Percentiles rank a stretch among this genome's conserved stretches.
Conservation (phyloP, 2,797 vertebrate species). For the Hemibagrus guttatus region DNA sequence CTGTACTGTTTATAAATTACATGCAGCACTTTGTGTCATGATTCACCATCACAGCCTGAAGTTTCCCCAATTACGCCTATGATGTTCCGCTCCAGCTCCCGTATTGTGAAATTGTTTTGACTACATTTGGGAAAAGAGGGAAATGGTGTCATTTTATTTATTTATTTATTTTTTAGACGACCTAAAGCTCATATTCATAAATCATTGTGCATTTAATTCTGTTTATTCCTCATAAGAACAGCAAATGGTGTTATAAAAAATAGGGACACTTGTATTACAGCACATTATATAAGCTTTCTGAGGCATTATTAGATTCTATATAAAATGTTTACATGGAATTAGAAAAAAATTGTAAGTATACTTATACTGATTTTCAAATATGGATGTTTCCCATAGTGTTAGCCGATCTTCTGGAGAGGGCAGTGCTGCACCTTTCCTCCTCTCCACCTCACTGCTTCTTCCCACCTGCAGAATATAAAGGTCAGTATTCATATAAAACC, state of each 20-base stretch:
- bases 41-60: background rate
- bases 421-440: slow-evolving; percentile 79
- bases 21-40: background rate
- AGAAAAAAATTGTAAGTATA: too few species aligned
- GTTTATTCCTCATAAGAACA: background rate
- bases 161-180: background rate
- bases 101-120: background rate
- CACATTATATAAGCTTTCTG: background rate
- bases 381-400: slow-evolving; percentile 76
- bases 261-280: background rate
- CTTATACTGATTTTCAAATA: background rate
- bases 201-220: background rate
- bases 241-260: background rate
- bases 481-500: slow-evolving; percentile 69
- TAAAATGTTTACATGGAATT: background rate
- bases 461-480: slow-evolving; percentile 76
- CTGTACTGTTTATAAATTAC: background rate
- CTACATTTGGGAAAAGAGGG: background rate
- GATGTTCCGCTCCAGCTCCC: background rate
- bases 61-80: background rate
- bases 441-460: slow-evolving; percentile 80
- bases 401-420: slow-evolving; percentile 85
- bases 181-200: background rate
- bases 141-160: background rate
- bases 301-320: background rate